A percentile compares a stretch with the other conserved stretches of the same genome.
Conservation (phyloP, 2,797 vertebrate genomes). For the Periophthalmus magnuspinnatus region DNA sequence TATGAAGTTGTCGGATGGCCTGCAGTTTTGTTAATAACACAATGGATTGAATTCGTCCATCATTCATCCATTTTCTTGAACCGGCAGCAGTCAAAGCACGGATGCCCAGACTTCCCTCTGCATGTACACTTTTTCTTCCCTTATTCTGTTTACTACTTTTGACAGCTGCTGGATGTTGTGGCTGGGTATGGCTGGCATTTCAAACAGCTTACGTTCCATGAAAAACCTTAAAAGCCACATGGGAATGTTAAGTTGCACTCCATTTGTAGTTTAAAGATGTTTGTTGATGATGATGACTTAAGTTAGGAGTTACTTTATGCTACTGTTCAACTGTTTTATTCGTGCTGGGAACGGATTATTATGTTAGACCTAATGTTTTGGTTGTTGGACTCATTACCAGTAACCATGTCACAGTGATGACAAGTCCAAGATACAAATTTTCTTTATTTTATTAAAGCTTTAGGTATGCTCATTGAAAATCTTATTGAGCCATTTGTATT, state of each 20-base stretch:
- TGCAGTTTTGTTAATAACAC: not conserved
- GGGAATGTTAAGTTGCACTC: too few species aligned
- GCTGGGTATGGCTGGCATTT: not conserved
- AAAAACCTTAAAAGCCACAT: not conserved
- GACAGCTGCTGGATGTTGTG: not conserved
- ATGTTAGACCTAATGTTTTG: too few species aligned
- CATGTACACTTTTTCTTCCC: not conserved
- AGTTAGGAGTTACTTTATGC: not conserved
- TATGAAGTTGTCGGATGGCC: not conserved
- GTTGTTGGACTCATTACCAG: too few species aligned
- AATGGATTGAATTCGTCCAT: too few species aligned
- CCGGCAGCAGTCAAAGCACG: not conserved
- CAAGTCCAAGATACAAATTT: too few species aligned
- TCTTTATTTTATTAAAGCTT: too few species aligned
- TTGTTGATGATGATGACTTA: not conserved
- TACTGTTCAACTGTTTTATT: not conserved
- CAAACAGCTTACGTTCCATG: not conserved
- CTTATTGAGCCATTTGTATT: too few species aligned
- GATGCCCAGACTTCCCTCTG: not conserved
- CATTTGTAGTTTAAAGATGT: not conserved
- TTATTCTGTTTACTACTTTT: not conserved
- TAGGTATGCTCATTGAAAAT: too few species aligned
- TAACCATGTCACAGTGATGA: too few species aligned
- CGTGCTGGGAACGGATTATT: too few species aligned
- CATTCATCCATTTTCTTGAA: not conserved